These are phyloP conservation scores for Lepidurus couesii DNA, from an alignment of 1,140 invertebrate genomes.

Conservation along the genomic window DNA sequence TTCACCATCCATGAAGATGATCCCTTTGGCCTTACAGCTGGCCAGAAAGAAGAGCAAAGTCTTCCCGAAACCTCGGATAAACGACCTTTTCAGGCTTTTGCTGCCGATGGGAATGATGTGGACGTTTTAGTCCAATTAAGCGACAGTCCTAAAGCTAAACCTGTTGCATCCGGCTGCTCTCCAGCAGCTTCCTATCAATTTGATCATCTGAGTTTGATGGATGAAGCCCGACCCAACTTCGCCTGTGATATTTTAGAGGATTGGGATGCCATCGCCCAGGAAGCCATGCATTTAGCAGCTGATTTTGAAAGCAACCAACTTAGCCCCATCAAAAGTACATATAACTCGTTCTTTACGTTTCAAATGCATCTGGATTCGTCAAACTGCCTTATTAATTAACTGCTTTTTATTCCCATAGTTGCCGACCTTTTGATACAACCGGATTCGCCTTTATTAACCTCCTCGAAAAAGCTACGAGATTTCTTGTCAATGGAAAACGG, in stretches of 20 bases:
- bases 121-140: not conserved
- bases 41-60: not conserved
- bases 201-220: not conserved
- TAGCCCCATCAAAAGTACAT: not conserved
- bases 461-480: not conserved
- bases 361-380: no score
- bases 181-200: not conserved
- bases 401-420: not conserved
- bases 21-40: not conserved
- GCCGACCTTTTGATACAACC: not conserved
- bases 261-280: not conserved
- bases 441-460: not conserved
- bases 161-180: not conserved
- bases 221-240: not conserved
- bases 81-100: not conserved
- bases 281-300: conserved; percentile 4
- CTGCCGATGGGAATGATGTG: not conserved
- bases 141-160: not conserved
- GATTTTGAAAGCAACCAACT: not conserved
- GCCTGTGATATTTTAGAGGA: conserved; percentile 15
- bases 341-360: not conserved
- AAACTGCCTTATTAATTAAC: not conserved
- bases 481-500: not conserved
- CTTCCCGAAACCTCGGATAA: not conserved
- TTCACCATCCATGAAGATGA: conserved; percentile 1